Evolutionary conservation across 2,797 vertebrate genomes (phyloP).

Genomic region (Enteromius anoplus): DNA sequence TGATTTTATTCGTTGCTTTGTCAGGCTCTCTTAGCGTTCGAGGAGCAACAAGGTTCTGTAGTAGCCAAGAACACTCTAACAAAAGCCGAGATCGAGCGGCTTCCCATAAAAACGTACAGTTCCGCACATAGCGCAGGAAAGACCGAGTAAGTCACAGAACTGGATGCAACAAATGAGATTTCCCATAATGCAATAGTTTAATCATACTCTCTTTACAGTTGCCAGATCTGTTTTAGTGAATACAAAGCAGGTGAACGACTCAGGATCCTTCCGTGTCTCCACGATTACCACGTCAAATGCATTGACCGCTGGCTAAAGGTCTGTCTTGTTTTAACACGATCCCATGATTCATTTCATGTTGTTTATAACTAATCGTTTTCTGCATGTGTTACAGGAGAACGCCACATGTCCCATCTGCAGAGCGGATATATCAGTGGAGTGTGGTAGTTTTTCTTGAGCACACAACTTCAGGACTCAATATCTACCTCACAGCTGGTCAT

Average conservation of each 20-base stretch:
- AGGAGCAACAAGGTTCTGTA: constrained; percentile 77
- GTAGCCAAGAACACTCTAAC: constrained; percentile 69
- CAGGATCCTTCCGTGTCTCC: constrained; percentile 80
- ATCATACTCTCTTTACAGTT: constrained; percentile 66
- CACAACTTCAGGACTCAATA: constrained; percentile 29
- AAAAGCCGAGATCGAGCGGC: constrained; percentile 72
- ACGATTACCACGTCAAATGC: constrained; percentile 80
- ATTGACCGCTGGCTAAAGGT: constrained; percentile 83
- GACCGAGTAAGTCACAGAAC: constrained; percentile 71
- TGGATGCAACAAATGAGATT: neutral
- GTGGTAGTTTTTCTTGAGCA: constrained; percentile 30
- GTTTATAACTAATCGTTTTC: neutral
- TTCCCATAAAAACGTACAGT: constrained; percentile 75
- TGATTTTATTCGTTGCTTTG: constrained; percentile 6
- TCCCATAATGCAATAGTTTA: neutral
- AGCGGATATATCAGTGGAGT: constrained; percentile 70
- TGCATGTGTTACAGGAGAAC: constrained; percentile 71
- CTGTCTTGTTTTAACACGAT: neutral
- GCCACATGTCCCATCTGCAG: constrained; percentile 80
- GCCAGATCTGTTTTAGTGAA: constrained; percentile 81
- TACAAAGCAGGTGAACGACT: constrained; percentile 75
- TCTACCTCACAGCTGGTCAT: constrained; percentile 54
- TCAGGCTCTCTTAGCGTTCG: constrained; percentile 78
- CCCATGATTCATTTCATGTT: neutral
- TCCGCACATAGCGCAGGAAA: constrained; percentile 62